These are phyloP conservation scores for Silurus meridionalis DNA, from an alignment of 2,113 vertebrate genomes.

Conservation along the genomic window DNA sequence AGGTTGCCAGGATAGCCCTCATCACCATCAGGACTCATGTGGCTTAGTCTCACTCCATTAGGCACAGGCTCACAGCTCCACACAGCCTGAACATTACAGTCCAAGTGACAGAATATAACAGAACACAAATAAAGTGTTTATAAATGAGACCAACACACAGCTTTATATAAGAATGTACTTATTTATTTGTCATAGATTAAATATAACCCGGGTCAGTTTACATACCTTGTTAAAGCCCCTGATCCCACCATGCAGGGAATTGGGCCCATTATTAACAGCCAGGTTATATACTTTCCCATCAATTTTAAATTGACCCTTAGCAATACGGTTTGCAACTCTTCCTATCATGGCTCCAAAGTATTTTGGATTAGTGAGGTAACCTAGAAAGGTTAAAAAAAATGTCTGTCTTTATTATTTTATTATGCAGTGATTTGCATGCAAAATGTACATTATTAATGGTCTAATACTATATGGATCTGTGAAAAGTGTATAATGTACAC, in stretches of 20 bases:
- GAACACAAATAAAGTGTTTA: background rate
- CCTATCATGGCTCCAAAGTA: conserved; percentile 87
- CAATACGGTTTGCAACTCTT: conserved; percentile 90
- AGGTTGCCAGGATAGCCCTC: conserved; percentile 92
- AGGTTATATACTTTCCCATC: conserved; percentile 80
- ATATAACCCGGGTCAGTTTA: background rate
- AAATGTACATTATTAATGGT: background rate
- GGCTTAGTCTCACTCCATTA: conserved; percentile 79
- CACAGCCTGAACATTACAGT: conserved; percentile 75
- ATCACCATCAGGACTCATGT: conserved; percentile 84
- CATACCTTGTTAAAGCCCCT: conserved; percentile 89
- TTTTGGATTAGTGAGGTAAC: conserved; percentile 81
- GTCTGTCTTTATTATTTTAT: background rate
- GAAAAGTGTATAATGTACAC: background rate
- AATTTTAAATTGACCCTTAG: conserved; percentile 76
- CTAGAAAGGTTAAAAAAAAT: conserved; percentile 61
- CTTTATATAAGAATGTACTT: background rate
- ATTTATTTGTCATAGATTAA: background rate
- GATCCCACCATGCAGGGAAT: conserved; percentile 88
- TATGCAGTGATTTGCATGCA: background rate
- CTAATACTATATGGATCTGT: background rate
- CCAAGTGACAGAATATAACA: background rate
- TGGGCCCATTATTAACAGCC: conserved; percentile 84
- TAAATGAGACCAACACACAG: background rate
- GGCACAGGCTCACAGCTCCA: conserved; percentile 79